Base-by-base conservation (phyloP, 2,797 vertebrate species). In the Pagetopsis macropterus region DNA sequence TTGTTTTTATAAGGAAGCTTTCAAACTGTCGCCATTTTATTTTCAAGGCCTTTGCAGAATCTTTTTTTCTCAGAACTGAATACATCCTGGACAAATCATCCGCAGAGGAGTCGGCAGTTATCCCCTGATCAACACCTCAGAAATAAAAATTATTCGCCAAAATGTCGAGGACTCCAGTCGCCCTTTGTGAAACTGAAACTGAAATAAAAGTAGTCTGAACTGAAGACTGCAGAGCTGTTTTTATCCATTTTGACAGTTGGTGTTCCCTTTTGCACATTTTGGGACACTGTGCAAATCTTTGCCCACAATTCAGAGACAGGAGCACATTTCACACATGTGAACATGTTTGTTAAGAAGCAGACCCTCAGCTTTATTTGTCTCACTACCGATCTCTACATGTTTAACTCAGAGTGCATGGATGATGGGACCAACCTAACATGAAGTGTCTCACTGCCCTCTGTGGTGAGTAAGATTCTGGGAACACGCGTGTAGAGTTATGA, bases 361-460 rank as follows among this genome's bases (percentile, higher is more conserved):
- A 54, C 0, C 51, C 43, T 9, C 16, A 63, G 14, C 37, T 74
- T 64, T 61, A 69, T 75, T 63, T 64, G 56, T 59, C 50, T 13
- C n/a, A 62, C 45, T 15, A 23, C 40, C 50, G 15, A 64, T 58
- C 45, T 17, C 44, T 49, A 57, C 40, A 65, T 27, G 51, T 73
- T 65, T 43, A 73, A 71, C 64, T 55, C 41, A 45, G 19, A 61
- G 13, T 16, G 44, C 52, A 50, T 7, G 43, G 15, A 63, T 49
- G 3, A 55, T 54, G 23, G 67, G 59, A 55, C 3, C 40, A 71
- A 45, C 21, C 11, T 44, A 50, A 73, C n/a, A 41, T 8, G 19
- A 56, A n/a, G 19, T 31, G n/a, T 4, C 8, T 27, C 27, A 10
- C 17, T 50, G 51, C n/a, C 16, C 4, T 16, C 4, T 40, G n/a